phyloP scores from a whole-genome alignment of 2,113 vertebrate species.

The Scytalopus superciliaris region DNA sequence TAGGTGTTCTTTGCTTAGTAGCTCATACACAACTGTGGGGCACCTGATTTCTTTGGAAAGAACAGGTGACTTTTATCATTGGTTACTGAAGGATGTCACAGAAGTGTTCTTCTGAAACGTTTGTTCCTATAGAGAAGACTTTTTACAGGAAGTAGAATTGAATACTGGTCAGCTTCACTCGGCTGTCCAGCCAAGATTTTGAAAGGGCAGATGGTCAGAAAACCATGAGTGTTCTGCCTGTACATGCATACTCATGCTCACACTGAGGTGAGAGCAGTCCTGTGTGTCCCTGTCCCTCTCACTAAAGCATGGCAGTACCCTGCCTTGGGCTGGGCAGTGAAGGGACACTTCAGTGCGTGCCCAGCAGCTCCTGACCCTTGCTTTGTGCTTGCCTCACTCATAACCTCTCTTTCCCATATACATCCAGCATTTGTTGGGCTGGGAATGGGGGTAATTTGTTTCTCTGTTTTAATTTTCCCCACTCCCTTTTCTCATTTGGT shows the following conservation, averaged over 20 bases:
- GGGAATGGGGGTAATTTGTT: neutral
- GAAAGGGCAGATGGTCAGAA: neutral
- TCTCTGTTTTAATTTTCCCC: neutral
- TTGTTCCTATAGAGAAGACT: neutral
- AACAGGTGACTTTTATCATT: neutral
- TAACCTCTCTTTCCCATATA: neutral
- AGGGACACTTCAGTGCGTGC: neutral
- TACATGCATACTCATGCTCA: neutral
- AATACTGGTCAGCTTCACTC: neutral
- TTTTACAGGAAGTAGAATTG: neutral
- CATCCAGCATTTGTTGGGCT: neutral
- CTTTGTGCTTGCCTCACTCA: neutral
- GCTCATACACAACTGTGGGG: neutral
- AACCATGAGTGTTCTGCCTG: neutral
- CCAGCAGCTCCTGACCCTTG: neutral
- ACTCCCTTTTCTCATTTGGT: neutral
- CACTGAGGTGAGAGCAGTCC: neutral
- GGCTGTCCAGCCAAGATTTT: neutral
- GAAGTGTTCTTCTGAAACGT: neutral
- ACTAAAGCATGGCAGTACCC: neutral
- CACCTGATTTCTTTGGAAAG: neutral
- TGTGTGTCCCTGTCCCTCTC: neutral
- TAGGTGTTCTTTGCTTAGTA: neutral
- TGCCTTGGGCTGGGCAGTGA: neutral
- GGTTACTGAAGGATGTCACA: neutral